Conservation (phyloP, 2,797 vertebrate genomes). For the Labroides dimidiatus region DNA sequence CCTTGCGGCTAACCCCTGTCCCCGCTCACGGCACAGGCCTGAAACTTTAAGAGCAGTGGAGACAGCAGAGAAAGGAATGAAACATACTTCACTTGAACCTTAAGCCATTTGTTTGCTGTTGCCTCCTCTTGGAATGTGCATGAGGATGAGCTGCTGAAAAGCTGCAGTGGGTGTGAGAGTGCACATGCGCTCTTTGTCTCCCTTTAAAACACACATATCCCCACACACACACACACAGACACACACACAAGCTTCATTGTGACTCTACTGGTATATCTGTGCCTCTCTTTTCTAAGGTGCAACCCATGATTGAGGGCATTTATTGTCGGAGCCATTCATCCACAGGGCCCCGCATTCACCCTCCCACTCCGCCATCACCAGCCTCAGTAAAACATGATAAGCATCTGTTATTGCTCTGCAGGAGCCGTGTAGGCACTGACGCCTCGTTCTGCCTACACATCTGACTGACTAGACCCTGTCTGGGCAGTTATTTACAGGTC, state of each 20-base stretch:
- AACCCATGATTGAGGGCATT: slow-evolving; percentile 63
- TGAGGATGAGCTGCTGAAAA: slow-evolving; percentile 71
- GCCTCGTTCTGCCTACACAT: slow-evolving; percentile 71
- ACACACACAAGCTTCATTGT: slow-evolving; percentile 27
- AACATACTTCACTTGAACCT: slow-evolving; percentile 73
- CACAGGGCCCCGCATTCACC: slow-evolving; percentile 44
- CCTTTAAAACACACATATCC: slow-evolving; percentile 27
- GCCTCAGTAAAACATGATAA: slow-evolving; percentile 77
- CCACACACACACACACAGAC: slow-evolving; percentile 7
- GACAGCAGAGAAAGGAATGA: slow-evolving; percentile 62
- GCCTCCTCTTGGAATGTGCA: slow-evolving; percentile 75
- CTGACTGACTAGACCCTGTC: slow-evolving; percentile 84
- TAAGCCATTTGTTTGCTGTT: slow-evolving; percentile 79
- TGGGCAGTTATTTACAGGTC: slow-evolving; percentile 86
- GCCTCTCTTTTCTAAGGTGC: slow-evolving; percentile 35
- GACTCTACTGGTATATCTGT: slow-evolving; percentile 29
- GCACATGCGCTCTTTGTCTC: slow-evolving; percentile 53
- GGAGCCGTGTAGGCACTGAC: slow-evolving; percentile 69
- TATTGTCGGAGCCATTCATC: slow-evolving; percentile 59
- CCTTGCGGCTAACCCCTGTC: slow-evolving; percentile 63
- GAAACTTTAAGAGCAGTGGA: slow-evolving; percentile 38
- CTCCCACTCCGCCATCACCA: slow-evolving; percentile 18
- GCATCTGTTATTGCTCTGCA: slow-evolving; percentile 74
- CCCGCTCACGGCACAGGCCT: slow-evolving; percentile 36
- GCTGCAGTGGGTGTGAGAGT: slow-evolving; percentile 58